Evolutionary conservation across 2,113 vertebrate genomes (phyloP).

Genomic region (Sander vitreus): DNA sequence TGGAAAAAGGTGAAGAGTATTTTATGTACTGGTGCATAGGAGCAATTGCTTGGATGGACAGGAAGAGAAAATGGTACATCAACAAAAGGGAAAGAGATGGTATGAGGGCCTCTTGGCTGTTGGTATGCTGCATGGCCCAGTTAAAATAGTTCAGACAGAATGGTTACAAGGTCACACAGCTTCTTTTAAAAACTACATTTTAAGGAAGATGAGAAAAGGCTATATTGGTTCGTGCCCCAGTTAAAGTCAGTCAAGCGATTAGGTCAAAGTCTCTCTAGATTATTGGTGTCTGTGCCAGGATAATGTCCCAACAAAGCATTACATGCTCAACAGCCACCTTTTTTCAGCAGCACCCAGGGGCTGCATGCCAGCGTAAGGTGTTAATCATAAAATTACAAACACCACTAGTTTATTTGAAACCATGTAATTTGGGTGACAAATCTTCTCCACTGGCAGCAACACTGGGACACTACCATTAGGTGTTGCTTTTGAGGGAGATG

Average conservation of each 20-base stretch:
- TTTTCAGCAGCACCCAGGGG: slow-evolving; percentile 8
- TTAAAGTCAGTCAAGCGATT: slow-evolving; percentile 39
- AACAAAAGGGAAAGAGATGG: background rate
- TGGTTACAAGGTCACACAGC: slow-evolving; percentile 27
- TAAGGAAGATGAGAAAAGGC: slow-evolving; percentile 4
- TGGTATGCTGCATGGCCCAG: background rate
- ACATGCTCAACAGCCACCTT: slow-evolving; percentile 6
- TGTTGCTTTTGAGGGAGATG: slow-evolving; percentile 39
- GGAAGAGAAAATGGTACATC: background rate
- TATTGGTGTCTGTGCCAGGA: slow-evolving; percentile 13
- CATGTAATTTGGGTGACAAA: slow-evolving; percentile 29
- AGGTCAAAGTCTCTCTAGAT: slow-evolving; percentile 24
- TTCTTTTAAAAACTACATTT: slow-evolving; percentile 30
- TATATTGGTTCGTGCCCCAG: slow-evolving; percentile 34
- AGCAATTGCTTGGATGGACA: background rate
- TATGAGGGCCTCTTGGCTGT: background rate
- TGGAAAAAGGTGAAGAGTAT: background rate
- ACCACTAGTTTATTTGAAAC: slow-evolving; percentile 25
- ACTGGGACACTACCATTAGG: slow-evolving; percentile 24
- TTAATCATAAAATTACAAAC: slow-evolving; percentile 33
- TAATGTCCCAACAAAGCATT: slow-evolving; percentile 10
- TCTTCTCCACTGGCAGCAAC: slow-evolving; percentile 14
- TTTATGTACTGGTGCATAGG: background rate
- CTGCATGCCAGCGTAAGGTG: background rate
- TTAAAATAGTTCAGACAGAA: slow-evolving; percentile 22